Percentiles rank a stretch among this genome's conserved stretches.
Conservation (phyloP, 2,888 invertebrate genomes). For the Euzetes globulus region DNA sequence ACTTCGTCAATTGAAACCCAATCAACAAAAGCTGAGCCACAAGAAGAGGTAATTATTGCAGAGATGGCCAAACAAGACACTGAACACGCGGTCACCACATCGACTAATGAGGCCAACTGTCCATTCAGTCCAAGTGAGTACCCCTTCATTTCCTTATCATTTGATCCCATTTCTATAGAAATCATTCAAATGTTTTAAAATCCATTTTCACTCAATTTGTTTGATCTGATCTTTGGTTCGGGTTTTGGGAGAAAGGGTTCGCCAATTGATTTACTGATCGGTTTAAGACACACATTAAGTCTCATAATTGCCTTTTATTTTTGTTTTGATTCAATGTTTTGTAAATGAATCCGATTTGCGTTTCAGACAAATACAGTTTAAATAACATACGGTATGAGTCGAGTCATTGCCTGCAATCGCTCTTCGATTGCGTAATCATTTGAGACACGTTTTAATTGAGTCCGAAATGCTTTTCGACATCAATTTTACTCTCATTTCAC, state of each 20-base stretch:
- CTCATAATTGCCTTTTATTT: neutral
- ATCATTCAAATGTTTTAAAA: neutral
- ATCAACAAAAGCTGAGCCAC: neutral
- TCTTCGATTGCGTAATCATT: slow-evolving; percentile 13
- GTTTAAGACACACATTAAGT: too few species aligned
- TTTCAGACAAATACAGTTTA: neutral
- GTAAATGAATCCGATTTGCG: neutral
- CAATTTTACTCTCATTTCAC: neutral
- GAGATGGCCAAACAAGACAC: neutral
- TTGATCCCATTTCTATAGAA: neutral
- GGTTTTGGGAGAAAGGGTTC: neutral
- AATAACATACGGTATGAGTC: slow-evolving; percentile 13
- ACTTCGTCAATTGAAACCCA: neutral
- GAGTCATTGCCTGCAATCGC: slow-evolving; percentile 5
- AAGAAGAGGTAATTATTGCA: neutral
- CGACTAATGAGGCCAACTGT: neutral
- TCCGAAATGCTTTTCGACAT: neutral
- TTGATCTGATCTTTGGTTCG: neutral
- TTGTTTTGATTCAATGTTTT: neutral
- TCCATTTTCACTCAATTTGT: neutral
- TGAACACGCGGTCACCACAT: neutral
- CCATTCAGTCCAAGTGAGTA: slow-evolving; percentile 6
- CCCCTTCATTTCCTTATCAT: neutral
- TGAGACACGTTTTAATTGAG: slow-evolving; percentile 25
- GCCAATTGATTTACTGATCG: neutral